Evolutionary conservation across 2,797 vertebrate genomes (phyloP), one percentile per base, ranked within the genome.

Genomic region (Hapalemur alaotrensis): DNA sequence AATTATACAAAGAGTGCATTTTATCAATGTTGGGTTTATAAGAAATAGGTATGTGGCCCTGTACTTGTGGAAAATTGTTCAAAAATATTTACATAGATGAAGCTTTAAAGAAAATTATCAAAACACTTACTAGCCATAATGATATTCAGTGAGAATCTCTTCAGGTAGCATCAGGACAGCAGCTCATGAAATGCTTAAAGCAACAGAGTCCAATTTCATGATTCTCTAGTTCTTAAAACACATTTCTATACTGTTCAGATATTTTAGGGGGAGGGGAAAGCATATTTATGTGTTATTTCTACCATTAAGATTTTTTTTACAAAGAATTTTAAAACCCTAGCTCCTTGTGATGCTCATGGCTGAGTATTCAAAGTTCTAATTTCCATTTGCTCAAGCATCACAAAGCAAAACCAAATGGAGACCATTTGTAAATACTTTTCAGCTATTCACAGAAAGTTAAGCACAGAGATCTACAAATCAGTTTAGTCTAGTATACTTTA

Each of bases 41-140:
- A 97, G 50, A 96, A 94, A 91, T 87, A 96, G 89, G 89, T 89
- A 88, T 88, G 80, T 93, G 61, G 75, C 88, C 82, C 65, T 81
- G 70, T 86, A 92, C 70, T 95, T 95, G 79, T 79, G 46, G 65
- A 59, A 97, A 96, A 95, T 69, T 92, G 82, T 90, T 96, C 84
- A 96, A 96, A 97, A 97, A 95, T 93, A 97, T 97, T 96, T 97
- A 97, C 86, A 93, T 1, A 97, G 61, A 95, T 73, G 28, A 63
- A 63, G 89, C 65, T 82, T 80, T 95, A 85, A 94, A 96, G 86
- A 91, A 96, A 96, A 97, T 95, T 78, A 94, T 80, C 3, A 0
- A 88, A 88, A 91, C 61, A 94, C 79, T 97, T 94, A 72, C 79
- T 89, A 83, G 79, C 54, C 59, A 81, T 83, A 81, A 94, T 75